A percentile compares a stretch with the other conserved stretches of the same genome.
Evolutionary conservation across 2,888 invertebrate species (phyloP).

Genomic region (Calliopum simillimum): DNA sequence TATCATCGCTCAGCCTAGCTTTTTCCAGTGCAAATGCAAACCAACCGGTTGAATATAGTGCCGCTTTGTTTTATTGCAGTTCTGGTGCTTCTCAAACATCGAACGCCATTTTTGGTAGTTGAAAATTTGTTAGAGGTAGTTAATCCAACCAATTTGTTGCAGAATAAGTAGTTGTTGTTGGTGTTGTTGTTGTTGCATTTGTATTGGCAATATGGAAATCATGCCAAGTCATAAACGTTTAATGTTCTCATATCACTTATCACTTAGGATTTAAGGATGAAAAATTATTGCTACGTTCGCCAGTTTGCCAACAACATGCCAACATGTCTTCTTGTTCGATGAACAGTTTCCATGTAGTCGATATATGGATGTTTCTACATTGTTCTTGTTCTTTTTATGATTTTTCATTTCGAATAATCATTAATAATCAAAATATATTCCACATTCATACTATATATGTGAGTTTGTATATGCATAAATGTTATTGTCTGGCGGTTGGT

Average conservation of each 20-base stretch:
- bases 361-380: neutral
- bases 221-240: conserved; percentile 19
- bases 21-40: neutral
- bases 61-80: neutral
- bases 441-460: neutral
- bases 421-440: conserved; percentile 26
- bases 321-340: neutral
- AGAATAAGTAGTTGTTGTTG: conserved; percentile 13
- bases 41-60: neutral
- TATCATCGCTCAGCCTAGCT: neutral
- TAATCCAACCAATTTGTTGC: conserved; percentile 17
- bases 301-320: too few relatives aligned
- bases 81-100: neutral
- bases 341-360: conserved; percentile 6
- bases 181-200: neutral
- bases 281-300: too few relatives aligned
- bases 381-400: neutral
- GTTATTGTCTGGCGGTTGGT: neutral
- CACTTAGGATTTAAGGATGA: conserved; percentile 7
- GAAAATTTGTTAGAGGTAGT: neutral
- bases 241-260: conserved; percentile 15
- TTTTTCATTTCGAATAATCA: conserved; percentile 23
- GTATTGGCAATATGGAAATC: neutral
- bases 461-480: neutral
- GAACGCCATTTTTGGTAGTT: conserved; percentile 15